Percentiles rank a stretch among this genome's conserved stretches.
phyloP scores from a whole-genome alignment of 2,113 vertebrate species.

The Xenus cinereus region DNA sequence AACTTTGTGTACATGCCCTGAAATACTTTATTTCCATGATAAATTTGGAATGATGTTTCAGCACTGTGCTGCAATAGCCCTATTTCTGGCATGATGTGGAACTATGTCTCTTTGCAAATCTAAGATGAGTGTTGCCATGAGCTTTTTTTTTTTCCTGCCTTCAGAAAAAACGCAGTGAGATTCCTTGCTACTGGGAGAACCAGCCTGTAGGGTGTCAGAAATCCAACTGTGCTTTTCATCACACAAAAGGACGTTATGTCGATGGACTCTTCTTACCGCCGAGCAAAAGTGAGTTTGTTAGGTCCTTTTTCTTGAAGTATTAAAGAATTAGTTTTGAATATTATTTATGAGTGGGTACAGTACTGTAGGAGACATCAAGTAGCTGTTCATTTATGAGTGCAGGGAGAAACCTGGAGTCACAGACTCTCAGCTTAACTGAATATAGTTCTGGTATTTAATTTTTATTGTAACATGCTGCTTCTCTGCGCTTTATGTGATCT shows the following conservation, averaged over 20 bases:
- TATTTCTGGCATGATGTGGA: rapidly evolving
- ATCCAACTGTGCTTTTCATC: slow-evolving; percentile 91
- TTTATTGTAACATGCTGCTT: not conserved
- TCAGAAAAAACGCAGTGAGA: slow-evolving; percentile 93
- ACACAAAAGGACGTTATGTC: slow-evolving; percentile 84
- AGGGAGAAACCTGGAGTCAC: not conserved
- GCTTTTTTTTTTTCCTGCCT: not conserved
- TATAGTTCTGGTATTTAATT: not conserved
- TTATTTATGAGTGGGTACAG: not conserved
- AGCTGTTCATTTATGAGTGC: not conserved
- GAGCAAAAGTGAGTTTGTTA: slow-evolving; percentile 80
- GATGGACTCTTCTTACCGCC: slow-evolving; percentile 86
- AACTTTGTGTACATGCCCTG: rapidly evolving
- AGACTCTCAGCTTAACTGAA: not conserved
- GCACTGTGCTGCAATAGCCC: not conserved
- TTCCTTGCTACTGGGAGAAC: slow-evolving; percentile 96
- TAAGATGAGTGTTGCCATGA: rapidly evolving
- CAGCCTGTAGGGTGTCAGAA: slow-evolving; percentile 92
- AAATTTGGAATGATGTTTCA: not conserved
- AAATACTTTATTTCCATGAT: not conserved
- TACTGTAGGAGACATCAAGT: rapidly evolving
- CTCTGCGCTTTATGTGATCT: not conserved
- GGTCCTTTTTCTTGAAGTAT: not conserved
- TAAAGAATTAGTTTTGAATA: too few species aligned
- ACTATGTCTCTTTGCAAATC: rapidly evolving